Evolutionary conservation across 2,888 invertebrate genomes (phyloP).

Genomic region (Cinara cedri): DNA sequence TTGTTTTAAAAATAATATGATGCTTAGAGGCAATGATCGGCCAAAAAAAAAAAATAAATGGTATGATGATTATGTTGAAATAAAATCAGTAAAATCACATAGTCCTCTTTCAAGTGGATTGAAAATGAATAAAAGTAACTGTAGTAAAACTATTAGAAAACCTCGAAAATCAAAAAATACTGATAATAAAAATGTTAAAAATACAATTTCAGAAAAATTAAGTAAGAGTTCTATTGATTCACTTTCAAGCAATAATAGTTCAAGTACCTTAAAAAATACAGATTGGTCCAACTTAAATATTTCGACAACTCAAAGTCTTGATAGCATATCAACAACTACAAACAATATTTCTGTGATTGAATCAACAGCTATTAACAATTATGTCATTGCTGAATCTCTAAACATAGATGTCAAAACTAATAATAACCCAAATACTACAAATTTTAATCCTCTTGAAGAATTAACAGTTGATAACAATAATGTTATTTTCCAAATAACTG

Average conservation of each 20-base stretch:
- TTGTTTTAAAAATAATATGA: neutral
- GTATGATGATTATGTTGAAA: slow-evolving; percentile 9
- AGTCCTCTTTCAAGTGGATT: neutral
- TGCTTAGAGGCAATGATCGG: neutral
- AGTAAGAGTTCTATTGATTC: neutral
- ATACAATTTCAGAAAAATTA: neutral
- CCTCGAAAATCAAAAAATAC: slow-evolving; percentile 5
- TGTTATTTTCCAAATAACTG: no score
- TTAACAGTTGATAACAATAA: no score
- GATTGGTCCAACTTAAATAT: neutral
- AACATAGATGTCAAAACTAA: neutral
- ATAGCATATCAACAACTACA: neutral
- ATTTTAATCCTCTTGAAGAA: neutral
- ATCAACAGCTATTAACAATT: neutral
- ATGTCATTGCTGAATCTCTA: neutral
- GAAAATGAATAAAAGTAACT: neutral
- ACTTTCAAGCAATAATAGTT: neutral
- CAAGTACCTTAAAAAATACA: neutral
- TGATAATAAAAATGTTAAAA: neutral
- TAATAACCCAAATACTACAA: neutral
- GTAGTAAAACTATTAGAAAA: neutral
- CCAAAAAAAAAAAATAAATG: slow-evolving; percentile 27
- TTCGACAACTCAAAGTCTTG: neutral
- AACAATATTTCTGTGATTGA: neutral
- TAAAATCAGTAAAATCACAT: neutral